Evolutionary conservation across 2,797 vertebrate genomes (phyloP), one percentile per base, ranked within the genome.

Genomic region (Petrocephalus schoutedeni): DNA sequence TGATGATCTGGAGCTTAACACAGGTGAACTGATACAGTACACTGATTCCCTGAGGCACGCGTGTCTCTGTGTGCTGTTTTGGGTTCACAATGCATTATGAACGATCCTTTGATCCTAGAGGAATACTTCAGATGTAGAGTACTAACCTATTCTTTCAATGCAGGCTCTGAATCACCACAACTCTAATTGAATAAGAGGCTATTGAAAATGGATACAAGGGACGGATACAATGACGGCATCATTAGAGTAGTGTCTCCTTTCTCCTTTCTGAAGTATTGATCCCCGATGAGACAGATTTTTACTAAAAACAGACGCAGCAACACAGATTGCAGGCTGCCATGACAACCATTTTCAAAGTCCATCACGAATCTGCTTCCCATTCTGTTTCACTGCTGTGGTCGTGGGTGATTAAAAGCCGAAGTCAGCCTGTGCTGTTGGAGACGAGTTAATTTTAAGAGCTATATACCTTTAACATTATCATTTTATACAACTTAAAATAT

Each of bases 261-360:
- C 56, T 86, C 85, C 58, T 64, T 41, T 23, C 28, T 45, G 57
- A 41, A 49, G 41, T 28, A 64, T 64, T 49, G 45, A 64, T 51
- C 57, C 58, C 41, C 16, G 19, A 23, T n/a, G 58, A 86, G 57
- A 87, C 54, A 58, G 14, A 86, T 86, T 57, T 57, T 87, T 57
- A 87, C 10, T 23, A 32, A 77, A 77, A 87, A 77, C 86, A 87
- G 87, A 71, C 71, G 51, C 59, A 71, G 51, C 19, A n/a, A 56
- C 21, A 87, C 71, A 80, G 71, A 41, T 53, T 87, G 87, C 87
- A 56, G 67, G 87, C 71, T 58, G 19, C 51, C 53, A 57, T 87
- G 67, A 36, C 87, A 87, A 87, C 64, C 87, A 45, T 28, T 57
- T 87, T 49, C 64, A 54, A 51, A 87, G 49, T 16, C 51, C 36